phyloP scores from a whole-genome alignment of 2,888 invertebrate genomes.

The Anthophora plumipes region DNA sequence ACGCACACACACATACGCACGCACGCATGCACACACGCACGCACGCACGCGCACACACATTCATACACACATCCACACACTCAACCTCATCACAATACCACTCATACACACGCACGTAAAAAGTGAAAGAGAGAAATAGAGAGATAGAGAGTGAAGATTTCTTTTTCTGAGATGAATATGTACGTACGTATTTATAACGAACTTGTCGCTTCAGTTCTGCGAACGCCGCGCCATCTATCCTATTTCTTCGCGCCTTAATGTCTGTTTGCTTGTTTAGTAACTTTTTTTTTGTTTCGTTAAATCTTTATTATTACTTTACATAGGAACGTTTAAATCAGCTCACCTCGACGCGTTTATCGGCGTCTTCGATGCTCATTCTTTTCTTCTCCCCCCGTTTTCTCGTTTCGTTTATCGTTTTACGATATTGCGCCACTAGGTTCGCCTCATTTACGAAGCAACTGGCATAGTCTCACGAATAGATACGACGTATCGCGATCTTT shows the following conservation, averaged over 20 bases:
- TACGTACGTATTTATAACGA: constrained; percentile 80
- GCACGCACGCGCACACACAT: too few relatives aligned
- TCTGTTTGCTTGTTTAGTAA: constrained; percentile 70
- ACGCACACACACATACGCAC: constrained; percentile 56
- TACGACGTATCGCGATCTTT: neutral
- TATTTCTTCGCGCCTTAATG: constrained; percentile 68
- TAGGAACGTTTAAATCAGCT: constrained; percentile 82
- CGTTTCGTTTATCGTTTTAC: neutral
- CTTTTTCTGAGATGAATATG: constrained; percentile 69
- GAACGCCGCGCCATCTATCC: constrained; percentile 73
- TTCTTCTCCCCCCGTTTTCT: neutral
- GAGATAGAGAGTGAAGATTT: constrained; percentile 69
- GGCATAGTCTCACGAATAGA: constrained; percentile 3
- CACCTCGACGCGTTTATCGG: constrained; percentile 69
- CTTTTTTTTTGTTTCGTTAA: constrained; percentile 71
- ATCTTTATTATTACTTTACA: constrained; percentile 83
- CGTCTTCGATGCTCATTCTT: constrained; percentile 58
- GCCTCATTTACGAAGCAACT: neutral
- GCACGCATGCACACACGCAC: constrained; percentile 46
- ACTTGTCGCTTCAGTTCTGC: constrained; percentile 67
- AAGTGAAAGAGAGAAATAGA: constrained; percentile 68
- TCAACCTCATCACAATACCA: constrained; percentile 30
- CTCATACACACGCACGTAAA: constrained; percentile 68
- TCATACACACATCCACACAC: too few relatives aligned
- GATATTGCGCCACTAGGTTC: neutral